Evolutionary conservation across 2,888 invertebrate species (phyloP).

Genomic region (Lycia hirtaria): DNA sequence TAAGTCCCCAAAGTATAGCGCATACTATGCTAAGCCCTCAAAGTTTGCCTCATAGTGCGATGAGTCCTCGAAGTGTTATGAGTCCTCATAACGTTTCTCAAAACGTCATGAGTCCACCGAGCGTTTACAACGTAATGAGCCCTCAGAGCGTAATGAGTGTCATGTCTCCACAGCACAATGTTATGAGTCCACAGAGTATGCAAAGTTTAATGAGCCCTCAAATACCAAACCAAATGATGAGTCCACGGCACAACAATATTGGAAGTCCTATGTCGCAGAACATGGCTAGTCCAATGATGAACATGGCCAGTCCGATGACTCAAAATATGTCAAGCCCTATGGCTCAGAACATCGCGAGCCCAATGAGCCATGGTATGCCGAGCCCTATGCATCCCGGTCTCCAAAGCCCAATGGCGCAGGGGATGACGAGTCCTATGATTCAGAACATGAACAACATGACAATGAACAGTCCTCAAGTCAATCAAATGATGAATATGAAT

Average conservation of each 20-base stretch:
- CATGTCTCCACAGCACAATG: constrained; percentile 58
- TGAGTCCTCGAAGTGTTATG: constrained; percentile 80
- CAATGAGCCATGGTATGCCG: constrained; percentile 77
- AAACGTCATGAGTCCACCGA: constrained; percentile 69
- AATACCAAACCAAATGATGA: constrained; percentile 81
- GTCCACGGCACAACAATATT: constrained; percentile 71
- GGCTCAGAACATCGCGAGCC: constrained; percentile 73
- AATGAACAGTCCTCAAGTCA: constrained; percentile 65
- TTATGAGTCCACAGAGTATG: constrained; percentile 74
- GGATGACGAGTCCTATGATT: constrained; percentile 73
- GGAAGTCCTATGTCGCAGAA: constrained; percentile 69
- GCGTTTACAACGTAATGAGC: constrained; percentile 72
- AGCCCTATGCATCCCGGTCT: constrained; percentile 78
- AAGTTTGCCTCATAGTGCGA: constrained; percentile 76
- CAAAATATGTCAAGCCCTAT: constrained; percentile 71
- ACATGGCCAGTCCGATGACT: constrained; percentile 66
- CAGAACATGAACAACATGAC: constrained; percentile 75
- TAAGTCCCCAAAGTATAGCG: constrained; percentile 74
- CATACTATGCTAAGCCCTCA: constrained; percentile 79
- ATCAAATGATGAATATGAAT: constrained; percentile 65
- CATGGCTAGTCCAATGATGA: constrained; percentile 71
- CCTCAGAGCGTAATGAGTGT: constrained; percentile 69
- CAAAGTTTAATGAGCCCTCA: constrained; percentile 80
- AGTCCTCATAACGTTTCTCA: constrained; percentile 74
- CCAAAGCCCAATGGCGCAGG: constrained; percentile 76